Base-by-base conservation (phyloP, 2,888 invertebrate genomes). In the Malthinus seriepunctatus region DNA sequence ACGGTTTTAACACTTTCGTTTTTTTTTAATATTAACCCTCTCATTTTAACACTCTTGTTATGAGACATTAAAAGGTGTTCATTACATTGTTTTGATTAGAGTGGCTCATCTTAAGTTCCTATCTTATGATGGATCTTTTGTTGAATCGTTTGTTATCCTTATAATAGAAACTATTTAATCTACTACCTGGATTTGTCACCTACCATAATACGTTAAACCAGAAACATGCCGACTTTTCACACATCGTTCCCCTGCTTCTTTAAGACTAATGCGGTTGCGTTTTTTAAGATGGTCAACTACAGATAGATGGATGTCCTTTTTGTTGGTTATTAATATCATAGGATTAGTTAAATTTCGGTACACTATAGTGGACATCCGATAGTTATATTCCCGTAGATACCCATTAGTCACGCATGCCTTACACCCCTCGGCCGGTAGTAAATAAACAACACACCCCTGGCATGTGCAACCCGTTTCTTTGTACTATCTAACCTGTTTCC, bases 321-420 rank as follows among this genome's bases (percentile, higher is more conserved):
- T 14, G 14, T 51, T 14, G 48, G 32, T 56, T 42, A 60, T 60
- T 60, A 60, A 56, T 60, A 54, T 60, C 51, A 23, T 11, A 45
- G 51, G 61, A 61, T 61, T 61, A 61, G 47, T 42, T 49, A 51
- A 51, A 49, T 37, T 37, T 54, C 34, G 47, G 55, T 32, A 38
- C 47, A 44, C 31, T 12, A 44, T 46, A 51, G 39, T 47, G 47
- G 49, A 48, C 60, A 48, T 55, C 55, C 47, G 14, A 23, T 44
- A 14, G 23, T 23, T 5, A 31, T 52, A 47, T 60, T 57, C 61
- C 54, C 54, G 57, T 37, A 51, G 57, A 42, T 34, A 31, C 60
- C 67, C 68, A 75, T 75, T 75, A 75, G 75, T 73, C 70, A 72
- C 72, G 73, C 73, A 73, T 72, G 69, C 70, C 70, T 70, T 69